These are phyloP conservation scores for Actinernus sp. DNA, from an alignment of 92 coral and sea anemone genomes.

Conservation along the genomic window DNA sequence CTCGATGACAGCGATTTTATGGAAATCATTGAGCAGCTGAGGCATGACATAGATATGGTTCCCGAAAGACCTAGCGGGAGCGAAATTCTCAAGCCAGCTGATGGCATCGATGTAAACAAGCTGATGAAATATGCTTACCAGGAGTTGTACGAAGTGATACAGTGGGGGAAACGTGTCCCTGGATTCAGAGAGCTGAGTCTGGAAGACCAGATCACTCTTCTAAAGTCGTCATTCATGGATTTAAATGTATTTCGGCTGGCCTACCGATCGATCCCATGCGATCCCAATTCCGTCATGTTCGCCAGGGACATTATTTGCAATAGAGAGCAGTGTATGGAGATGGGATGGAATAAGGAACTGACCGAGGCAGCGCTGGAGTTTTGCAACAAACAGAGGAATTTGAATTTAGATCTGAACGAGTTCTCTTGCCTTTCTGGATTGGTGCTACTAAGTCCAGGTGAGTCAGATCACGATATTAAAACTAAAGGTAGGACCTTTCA, in stretches of 20 bases:
- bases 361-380: constrained; percentile 92
- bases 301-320: constrained; percentile 55
- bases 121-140: constrained; percentile 87
- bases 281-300: constrained; percentile 84
- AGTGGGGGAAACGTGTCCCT: constrained; percentile 94
- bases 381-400: constrained; percentile 83
- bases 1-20: constrained; percentile 57
- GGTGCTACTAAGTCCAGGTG: constrained; percentile 89
- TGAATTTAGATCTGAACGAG: constrained; percentile 85
- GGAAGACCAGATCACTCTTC: constrained; percentile 88
- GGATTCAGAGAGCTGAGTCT: constrained; percentile 83
- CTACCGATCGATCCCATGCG: constrained; percentile 86
- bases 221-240: constrained; percentile 94
- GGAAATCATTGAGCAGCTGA: constrained; percentile 66
- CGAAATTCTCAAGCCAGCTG: background rate
- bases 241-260: constrained; percentile 89
- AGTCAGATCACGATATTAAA: constrained; percentile 3
- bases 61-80: constrained; percentile 51
- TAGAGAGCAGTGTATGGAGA: constrained; percentile 58
- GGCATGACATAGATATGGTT: constrained; percentile 38
- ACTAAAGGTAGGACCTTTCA: too few relatives aligned
- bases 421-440: constrained; percentile 89
- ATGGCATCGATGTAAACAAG: constrained; percentile 53
- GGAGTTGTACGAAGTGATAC: constrained; percentile 77
- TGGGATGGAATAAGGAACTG: constrained; percentile 90